Conservation (phyloP, 2,113 vertebrate species). For the Siniperca knerii region DNA sequence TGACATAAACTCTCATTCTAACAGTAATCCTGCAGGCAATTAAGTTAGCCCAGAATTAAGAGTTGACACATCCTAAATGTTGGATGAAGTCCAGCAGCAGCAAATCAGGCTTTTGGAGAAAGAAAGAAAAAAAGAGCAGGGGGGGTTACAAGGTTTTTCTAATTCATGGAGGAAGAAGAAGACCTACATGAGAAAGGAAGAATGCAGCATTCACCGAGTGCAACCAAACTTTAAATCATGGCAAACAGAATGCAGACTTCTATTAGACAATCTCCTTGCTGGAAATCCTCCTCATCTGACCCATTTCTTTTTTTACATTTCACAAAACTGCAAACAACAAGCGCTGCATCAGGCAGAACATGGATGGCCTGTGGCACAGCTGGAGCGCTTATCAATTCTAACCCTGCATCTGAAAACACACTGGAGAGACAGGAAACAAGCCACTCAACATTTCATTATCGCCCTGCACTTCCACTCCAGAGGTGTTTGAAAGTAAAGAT, state of each 20-base stretch:
- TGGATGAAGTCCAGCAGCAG: conserved; percentile 41
- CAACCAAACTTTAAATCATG: neutral
- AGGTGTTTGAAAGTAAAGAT: neutral
- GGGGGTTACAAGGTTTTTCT: conserved; percentile 3
- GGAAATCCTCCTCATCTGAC: neutral
- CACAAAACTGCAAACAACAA: neutral
- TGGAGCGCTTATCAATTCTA: neutral
- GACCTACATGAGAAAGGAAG: neutral
- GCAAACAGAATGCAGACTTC: neutral
- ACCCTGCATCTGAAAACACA: conserved; percentile 5
- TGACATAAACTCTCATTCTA: conserved; percentile 8
- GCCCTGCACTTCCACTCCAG: neutral
- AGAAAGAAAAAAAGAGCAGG: neutral
- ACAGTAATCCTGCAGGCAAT: conserved; percentile 52
- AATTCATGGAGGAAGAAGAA: neutral
- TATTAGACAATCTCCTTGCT: neutral
- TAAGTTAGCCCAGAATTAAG: conserved; percentile 28
- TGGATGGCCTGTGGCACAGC: conserved; percentile 21
- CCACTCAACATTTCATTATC: conserved; percentile 2
- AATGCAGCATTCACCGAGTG: neutral
- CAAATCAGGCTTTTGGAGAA: conserved; percentile 4
- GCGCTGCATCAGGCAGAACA: neutral
- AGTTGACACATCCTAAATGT: conserved; percentile 44
- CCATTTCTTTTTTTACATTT: neutral
- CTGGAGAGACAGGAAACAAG: neutral